phyloP scores from a whole-genome alignment of 2,888 invertebrate species.

The Phyllotreta striolata region DNA sequence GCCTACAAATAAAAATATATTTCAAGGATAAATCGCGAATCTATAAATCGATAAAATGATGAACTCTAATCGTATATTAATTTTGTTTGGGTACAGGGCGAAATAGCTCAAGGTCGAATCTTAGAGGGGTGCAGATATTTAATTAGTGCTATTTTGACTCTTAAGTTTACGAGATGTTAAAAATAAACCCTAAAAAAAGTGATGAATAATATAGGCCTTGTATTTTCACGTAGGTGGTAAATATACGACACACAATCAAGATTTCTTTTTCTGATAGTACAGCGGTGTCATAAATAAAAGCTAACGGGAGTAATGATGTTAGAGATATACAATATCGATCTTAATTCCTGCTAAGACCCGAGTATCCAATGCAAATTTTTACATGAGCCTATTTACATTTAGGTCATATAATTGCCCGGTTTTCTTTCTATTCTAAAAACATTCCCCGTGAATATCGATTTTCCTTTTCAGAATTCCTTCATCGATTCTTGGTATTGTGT shows the following conservation, averaged over 20 bases:
- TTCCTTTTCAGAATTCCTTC: not conserved
- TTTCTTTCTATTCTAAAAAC: slow-evolving; percentile 6
- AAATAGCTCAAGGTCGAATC: too few species aligned
- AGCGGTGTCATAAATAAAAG: slow-evolving; percentile 8
- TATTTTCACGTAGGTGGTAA: not conserved
- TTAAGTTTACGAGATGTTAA: too few species aligned
- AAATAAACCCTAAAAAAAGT: not conserved
- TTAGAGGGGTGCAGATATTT: too few species aligned
- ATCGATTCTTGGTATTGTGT: too few species aligned
- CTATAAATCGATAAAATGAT: too few species aligned
- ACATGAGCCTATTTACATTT: slow-evolving; percentile 9
- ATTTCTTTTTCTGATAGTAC: slow-evolving; percentile 19
- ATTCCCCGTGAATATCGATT: slow-evolving; percentile 7
- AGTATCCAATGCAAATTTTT: slow-evolving; percentile 14
- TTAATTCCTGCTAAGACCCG: too few species aligned
- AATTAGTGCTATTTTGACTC: too few species aligned
- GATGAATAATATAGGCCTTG: not conserved
- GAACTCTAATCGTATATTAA: too few species aligned
- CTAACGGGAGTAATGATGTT: slow-evolving; percentile 5
- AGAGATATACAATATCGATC: slow-evolving; percentile 12
- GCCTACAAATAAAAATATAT: too few species aligned
- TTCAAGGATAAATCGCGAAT: too few species aligned
- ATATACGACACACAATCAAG: slow-evolving; percentile 3
- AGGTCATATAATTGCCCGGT: slow-evolving; percentile 8
- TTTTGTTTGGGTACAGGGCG: too few species aligned